Conservation (phyloP, 2,888 invertebrate species). For the Drosophila helvetica region DNA sequence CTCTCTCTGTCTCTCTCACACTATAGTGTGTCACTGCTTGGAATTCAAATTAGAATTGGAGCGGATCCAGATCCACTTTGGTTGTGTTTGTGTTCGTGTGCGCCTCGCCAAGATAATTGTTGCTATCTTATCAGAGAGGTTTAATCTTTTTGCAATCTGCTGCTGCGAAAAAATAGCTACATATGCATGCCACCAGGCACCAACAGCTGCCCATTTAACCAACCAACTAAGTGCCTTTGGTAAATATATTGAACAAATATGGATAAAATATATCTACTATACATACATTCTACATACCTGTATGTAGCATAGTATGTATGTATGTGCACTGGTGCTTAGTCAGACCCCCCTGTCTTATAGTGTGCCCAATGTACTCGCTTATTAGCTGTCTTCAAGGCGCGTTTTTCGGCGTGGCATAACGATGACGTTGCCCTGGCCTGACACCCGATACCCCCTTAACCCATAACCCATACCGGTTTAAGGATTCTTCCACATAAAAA, state of each 20-base stretch:
- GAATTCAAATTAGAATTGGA: slow-evolving; percentile 31
- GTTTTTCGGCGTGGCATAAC: slow-evolving; percentile 14
- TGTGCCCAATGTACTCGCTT: background rate
- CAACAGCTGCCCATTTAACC: slow-evolving; percentile 13
- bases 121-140: slow-evolving; percentile 63
- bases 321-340: slow-evolving; percentile 8
- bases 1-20: background rate
- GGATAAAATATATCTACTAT: slow-evolving; percentile 1
- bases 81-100: background rate
- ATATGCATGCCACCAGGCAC: slow-evolving; percentile 15
- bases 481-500: slow-evolving; percentile 26
- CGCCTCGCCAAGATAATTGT: slow-evolving; percentile 19
- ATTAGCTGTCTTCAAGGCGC: slow-evolving; percentile 6
- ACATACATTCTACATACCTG: background rate
- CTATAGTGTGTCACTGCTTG: background rate
- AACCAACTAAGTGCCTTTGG: background rate
- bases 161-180: too few relatives aligned
- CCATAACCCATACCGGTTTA: slow-evolving; percentile 54
- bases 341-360: background rate
- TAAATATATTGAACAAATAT: background rate
- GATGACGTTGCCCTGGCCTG: slow-evolving; percentile 17
- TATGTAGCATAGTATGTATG: slow-evolving; percentile 1
- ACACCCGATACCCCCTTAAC: slow-evolving; percentile 9
- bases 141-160: slow-evolving; percentile 63
- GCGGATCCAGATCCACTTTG: slow-evolving; percentile 3